These are phyloP conservation scores for Bergia puertoricense DNA, from an alignment of 92 coral and sea anemone genomes.

Conservation along the genomic window DNA sequence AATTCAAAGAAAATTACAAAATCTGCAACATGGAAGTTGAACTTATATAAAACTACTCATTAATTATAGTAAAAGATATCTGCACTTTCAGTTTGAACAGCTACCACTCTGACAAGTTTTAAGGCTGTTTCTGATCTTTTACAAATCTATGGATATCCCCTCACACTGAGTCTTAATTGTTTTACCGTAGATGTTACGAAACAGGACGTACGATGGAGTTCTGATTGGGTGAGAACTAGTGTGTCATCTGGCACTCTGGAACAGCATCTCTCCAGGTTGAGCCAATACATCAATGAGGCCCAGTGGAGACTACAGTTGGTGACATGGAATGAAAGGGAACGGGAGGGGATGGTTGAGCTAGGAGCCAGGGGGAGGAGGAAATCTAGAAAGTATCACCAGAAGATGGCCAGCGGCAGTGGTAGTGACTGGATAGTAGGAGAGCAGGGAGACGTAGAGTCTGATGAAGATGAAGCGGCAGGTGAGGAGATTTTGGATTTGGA, in stretches of 20 bases:
- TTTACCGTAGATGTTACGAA: constrained; percentile 4
- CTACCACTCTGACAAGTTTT: too few relatives aligned
- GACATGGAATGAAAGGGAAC: constrained; percentile 68
- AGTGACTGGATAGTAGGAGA: constrained; percentile 43
- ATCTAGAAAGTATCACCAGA: constrained; percentile 55
- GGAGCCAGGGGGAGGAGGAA: constrained; percentile 44
- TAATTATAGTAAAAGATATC: too few relatives aligned
- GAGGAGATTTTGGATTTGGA: constrained; percentile 8
- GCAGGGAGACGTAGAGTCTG: constrained; percentile 41
- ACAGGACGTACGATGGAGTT: constrained; percentile 45
- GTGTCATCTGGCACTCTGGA: constrained; percentile 70
- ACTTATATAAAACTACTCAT: too few relatives aligned
- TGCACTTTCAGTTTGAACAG: too few relatives aligned
- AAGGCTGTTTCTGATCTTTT: background rate
- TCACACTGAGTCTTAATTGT: background rate
- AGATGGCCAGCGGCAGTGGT: constrained; percentile 46
- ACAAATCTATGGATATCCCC: background rate
- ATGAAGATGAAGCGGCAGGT: constrained; percentile 53
- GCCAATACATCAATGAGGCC: constrained; percentile 94
- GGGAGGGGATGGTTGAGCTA: constrained; percentile 39
- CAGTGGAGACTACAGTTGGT: constrained; percentile 98
- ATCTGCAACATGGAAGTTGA: too few relatives aligned
- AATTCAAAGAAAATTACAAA: too few relatives aligned
- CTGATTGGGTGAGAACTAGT: constrained; percentile 80
- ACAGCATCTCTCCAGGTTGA: constrained; percentile 89